These are phyloP conservation scores for Leistus spinibarbis DNA, from an alignment of 2,888 invertebrate genomes.

Conservation along the genomic window DNA sequence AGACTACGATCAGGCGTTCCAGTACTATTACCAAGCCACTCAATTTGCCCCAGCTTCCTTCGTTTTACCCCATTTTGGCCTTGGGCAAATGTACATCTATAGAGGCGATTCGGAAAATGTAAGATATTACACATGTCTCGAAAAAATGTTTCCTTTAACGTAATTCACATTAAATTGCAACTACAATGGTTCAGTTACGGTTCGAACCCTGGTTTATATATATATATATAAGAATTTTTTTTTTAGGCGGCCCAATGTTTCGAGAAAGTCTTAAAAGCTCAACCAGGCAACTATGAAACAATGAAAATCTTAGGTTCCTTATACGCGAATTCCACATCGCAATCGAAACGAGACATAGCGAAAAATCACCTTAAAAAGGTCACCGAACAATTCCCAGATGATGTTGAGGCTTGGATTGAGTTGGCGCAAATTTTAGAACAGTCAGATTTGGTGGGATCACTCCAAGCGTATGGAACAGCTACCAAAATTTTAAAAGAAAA, in stretches of 20 bases:
- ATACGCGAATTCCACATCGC: constrained; percentile 89
- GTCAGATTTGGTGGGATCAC: constrained; percentile 85
- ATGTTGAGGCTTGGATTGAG: constrained; percentile 99
- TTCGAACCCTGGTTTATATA: neutral
- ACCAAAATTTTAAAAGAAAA: constrained; percentile 91
- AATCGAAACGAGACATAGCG: constrained; percentile 90
- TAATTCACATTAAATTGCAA: too few relatives aligned
- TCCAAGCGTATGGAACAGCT: constrained; percentile 92
- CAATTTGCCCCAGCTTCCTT: constrained; percentile 96
- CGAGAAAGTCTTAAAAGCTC: constrained; percentile 96
- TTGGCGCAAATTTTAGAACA: constrained; percentile 97
- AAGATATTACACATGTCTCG: constrained; percentile 52
- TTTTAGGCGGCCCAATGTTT: constrained; percentile 94
- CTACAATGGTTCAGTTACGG: too few relatives aligned
- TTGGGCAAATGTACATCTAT: constrained; percentile 99
- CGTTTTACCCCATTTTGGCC: constrained; percentile 95
- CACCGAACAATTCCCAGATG: constrained; percentile 96
- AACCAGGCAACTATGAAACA: constrained; percentile 98
- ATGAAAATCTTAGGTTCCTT: constrained; percentile 99
- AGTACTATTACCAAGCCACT: constrained; percentile 98
- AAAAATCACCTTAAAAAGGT: constrained; percentile 93
- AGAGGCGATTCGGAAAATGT: constrained; percentile 93
- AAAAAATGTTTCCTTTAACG: constrained; percentile 10
- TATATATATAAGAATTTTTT: constrained; percentile 38
- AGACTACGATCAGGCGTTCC: constrained; percentile 97